These are phyloP conservation scores for Venustaconcha ellipsiformis DNA, from an alignment of 1,140 invertebrate genomes.

Conservation along the genomic window DNA sequence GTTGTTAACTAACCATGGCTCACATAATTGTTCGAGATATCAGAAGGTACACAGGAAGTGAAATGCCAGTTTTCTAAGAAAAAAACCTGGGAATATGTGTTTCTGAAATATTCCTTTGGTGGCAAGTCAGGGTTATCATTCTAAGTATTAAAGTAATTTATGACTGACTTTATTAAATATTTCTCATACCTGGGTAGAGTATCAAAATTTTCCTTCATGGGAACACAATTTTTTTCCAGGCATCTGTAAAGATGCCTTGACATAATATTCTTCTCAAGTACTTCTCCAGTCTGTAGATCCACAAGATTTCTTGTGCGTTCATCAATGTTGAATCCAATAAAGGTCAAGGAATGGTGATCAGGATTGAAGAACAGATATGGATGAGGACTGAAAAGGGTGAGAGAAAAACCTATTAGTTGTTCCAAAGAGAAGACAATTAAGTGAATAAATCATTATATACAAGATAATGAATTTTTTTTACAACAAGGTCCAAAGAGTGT, in stretches of 20 bases:
- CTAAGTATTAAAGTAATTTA: too few species aligned
- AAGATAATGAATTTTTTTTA: constrained; percentile 19
- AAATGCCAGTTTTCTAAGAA: too few species aligned
- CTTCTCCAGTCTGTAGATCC: constrained; percentile 21
- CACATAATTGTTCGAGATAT: too few species aligned
- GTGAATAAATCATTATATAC: neutral
- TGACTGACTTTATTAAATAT: neutral
- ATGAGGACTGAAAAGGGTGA: constrained; percentile 43
- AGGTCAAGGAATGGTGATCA: constrained; percentile 46
- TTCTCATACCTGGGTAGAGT: constrained; percentile 31
- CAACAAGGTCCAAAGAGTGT: constrained; percentile 49
- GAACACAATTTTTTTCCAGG: constrained; percentile 31
- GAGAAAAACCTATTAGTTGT: neutral
- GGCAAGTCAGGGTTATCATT: too few species aligned
- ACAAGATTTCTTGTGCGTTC: constrained; percentile 37
- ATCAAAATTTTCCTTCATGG: constrained; percentile 50
- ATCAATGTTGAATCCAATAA: constrained; percentile 54
- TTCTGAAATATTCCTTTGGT: neutral
- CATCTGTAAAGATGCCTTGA: constrained; percentile 16
- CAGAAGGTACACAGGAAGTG: too few species aligned
- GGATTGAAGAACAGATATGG: constrained; percentile 58
- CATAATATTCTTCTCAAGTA: constrained; percentile 34
- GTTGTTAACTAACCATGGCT: too few species aligned
- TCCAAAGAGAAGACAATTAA: neutral
- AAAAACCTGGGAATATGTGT: neutral